Conservation (phyloP, 2,797 vertebrate species). For the Siniperca undulata region DNA sequence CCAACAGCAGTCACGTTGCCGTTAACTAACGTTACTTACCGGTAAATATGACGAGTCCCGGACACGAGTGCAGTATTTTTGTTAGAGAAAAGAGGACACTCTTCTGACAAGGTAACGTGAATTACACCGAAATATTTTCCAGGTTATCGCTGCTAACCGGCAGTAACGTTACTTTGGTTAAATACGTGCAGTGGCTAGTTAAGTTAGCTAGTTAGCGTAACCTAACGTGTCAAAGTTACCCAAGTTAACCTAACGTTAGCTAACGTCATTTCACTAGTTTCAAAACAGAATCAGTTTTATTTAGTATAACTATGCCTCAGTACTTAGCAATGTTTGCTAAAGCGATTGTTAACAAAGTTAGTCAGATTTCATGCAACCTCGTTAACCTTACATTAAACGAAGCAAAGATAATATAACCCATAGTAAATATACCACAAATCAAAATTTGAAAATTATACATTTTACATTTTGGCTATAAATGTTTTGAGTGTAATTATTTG, state of each 20-base stretch:
- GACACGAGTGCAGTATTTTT: background rate
- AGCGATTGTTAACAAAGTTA: background rate
- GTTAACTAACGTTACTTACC: background rate
- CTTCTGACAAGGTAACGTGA: conserved; percentile 35
- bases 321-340: background rate
- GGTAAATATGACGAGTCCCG: conserved; percentile 1
- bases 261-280: background rate
- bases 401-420: background rate
- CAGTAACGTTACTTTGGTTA: background rate
- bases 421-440: background rate
- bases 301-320: background rate
- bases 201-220: background rate
- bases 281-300: background rate
- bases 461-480: background rate
- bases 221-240: too few species aligned
- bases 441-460: too few species aligned
- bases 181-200: background rate
- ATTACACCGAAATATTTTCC: background rate
- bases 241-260: background rate
- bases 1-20: background rate
- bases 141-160: background rate
- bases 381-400: background rate
- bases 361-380: background rate
- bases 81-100: background rate
- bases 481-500: background rate